Base-by-base conservation (phyloP, 2,888 invertebrate genomes). In the Boloria selene region DNA sequence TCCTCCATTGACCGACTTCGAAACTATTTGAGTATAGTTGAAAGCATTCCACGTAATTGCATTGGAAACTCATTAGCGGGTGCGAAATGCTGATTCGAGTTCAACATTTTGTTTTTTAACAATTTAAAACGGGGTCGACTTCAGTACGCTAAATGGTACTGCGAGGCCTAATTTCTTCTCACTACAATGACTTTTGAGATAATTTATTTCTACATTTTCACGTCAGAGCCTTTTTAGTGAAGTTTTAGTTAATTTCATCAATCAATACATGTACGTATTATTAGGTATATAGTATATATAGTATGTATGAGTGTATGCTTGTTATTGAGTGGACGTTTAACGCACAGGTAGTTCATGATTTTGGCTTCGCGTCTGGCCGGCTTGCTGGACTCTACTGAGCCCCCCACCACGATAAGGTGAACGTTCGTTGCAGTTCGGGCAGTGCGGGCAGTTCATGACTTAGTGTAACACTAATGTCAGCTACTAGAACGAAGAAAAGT, bases 31-130 rank as follows among this genome's bases (percentile, higher is more conserved):
- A 69, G 71, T 69, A 64, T 65, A 68, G 70, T 70, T 69, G 71
- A 70, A 79, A 78, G 78, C 79, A 77, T 74, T 71, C 70, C 72
- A 73, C 78, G 83, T 85, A 85, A 85, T 85, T 84, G 80, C 81
- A 75, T 82, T 77, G 81, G 77, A 77, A 72, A 72, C 78, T 85
- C 79, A 84, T 88, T 88, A 89, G 82, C 79, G 73, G 68, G 69
- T 75, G 82, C 81, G 79, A 86, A 88, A 81, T 84, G 81, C 79
- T 84, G 86, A 88, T 85, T 86, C 87, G 82, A 83, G 72, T 80
- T 79, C 79, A 79, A 79, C 78, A 81, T 85, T 84, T 85, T 79
- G 83, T 83, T 85, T 84, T 82, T 82, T 71, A 75, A 72, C 78
- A 78, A 79, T 68, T 73, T 71, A 68, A 71, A 81, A 80, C 76